A percentile compares a stretch with the other conserved stretches of the same genome.
These are phyloP conservation scores for Vandiemenella viatica DNA, from an alignment of 2,888 invertebrate species.

Conservation along the genomic window DNA sequence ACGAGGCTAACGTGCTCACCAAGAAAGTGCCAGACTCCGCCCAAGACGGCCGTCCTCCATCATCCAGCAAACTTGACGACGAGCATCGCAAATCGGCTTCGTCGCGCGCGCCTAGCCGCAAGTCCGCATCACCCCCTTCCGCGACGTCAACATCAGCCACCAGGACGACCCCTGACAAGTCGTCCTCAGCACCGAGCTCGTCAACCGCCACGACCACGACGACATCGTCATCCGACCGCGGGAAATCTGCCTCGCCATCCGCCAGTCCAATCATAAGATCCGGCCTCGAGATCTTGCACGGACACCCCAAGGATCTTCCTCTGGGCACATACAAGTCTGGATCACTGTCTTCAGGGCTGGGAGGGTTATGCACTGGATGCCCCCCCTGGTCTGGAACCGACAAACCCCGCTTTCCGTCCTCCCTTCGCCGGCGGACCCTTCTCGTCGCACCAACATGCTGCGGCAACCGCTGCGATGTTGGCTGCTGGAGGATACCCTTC, in stretches of 20 bases:
- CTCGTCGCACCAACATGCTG: constrained; percentile 61
- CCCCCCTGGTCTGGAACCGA: constrained; percentile 66
- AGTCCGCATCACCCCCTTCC: constrained; percentile 17
- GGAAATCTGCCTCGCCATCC: constrained; percentile 48
- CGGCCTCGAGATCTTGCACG: constrained; percentile 24
- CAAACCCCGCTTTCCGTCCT: constrained; percentile 72
- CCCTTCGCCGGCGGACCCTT: constrained; percentile 61
- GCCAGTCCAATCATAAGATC: constrained; percentile 45
- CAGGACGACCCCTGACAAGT: constrained; percentile 31
- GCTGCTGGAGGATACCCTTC: constrained; percentile 30
- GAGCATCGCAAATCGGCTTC: constrained; percentile 19
- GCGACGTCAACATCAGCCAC: constrained; percentile 13
- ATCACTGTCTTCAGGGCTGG: constrained; percentile 39
- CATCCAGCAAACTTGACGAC: constrained; percentile 29
- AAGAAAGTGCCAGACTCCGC: constrained; percentile 38
- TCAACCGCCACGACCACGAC: constrained; percentile 7
- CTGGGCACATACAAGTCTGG: constrained; percentile 34
- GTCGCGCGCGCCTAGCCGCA: constrained; percentile 17
- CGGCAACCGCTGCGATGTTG: constrained; percentile 38
- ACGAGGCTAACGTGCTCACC: constrained; percentile 64
- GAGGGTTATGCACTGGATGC: constrained; percentile 40
- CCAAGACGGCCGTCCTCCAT: constrained; percentile 1
- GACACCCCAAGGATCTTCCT: constrained; percentile 33
- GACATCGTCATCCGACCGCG: constrained; percentile 25
- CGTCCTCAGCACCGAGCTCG: constrained; percentile 32